Evolutionary conservation across 2,113 vertebrate species (phyloP).

Genomic region (Dinomys branickii): DNA sequence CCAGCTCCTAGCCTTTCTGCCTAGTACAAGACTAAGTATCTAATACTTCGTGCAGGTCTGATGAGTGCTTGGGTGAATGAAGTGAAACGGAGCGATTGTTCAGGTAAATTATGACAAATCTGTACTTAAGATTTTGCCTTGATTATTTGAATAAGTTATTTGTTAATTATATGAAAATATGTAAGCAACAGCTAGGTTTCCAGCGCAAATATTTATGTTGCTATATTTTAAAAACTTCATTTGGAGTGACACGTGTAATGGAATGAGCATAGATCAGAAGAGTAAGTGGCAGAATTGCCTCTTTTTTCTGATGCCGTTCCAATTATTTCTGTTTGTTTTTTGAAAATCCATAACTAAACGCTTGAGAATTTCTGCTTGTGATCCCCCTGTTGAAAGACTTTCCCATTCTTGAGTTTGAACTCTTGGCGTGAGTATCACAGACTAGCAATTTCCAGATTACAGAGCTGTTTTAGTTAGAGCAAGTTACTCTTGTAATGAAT

Average conservation of each 20-base stretch:
- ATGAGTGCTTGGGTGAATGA: not conserved
- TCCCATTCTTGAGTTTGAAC: not conserved
- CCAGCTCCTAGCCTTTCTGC: not conserved
- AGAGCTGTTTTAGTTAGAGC: constrained; percentile 6
- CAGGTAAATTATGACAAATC: not conserved
- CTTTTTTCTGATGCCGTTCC: not conserved
- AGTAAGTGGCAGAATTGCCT: not conserved
- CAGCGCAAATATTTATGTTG: not conserved
- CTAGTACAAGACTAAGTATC: not conserved
- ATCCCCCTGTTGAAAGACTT: not conserved
- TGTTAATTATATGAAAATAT: not conserved
- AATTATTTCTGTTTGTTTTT: constrained; percentile 31
- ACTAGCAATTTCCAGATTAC: not conserved
- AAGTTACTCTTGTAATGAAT: not conserved
- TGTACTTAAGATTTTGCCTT: not conserved
- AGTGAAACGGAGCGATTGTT: not conserved
- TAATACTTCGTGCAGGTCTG: not conserved
- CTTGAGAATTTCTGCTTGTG: not conserved
- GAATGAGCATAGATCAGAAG: not conserved
- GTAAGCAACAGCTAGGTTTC: not conserved
- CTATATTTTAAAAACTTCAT: not conserved
- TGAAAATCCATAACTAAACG: not conserved
- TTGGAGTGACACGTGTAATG: not conserved
- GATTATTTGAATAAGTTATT: not conserved
- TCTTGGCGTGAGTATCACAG: not conserved